Evolutionary conservation across 2,113 vertebrate genomes (phyloP).

Genomic region (Hemichromis elongatus): DNA sequence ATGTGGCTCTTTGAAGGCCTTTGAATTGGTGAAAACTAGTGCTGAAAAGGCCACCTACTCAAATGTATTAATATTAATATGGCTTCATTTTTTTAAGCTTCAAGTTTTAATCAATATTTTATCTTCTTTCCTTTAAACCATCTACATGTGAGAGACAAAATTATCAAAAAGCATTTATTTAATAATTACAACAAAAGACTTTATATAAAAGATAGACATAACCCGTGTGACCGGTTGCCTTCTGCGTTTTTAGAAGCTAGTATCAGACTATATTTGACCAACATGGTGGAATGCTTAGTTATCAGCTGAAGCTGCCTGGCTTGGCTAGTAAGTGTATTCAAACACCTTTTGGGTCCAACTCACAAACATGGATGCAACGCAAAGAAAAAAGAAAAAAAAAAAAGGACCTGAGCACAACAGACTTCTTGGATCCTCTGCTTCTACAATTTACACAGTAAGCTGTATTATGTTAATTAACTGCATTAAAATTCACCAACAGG

Average conservation of each 20-base stretch:
- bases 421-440: background rate
- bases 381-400: background rate
- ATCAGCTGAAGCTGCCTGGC: background rate
- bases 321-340: background rate
- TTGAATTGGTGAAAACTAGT: no score
- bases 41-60: no score
- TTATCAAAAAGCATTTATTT: background rate
- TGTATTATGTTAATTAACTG: background rate
- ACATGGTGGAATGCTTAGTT: background rate
- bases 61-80: no score
- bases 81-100: no score
- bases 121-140: background rate
- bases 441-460: background rate
- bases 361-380: background rate
- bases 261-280: background rate
- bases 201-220: background rate
- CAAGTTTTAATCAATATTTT: background rate
- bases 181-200: accelerated
- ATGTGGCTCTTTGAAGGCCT: no score
- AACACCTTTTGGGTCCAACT: background rate
- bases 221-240: background rate
- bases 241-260: background rate
- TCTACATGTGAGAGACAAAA: background rate
- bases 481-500: background rate
- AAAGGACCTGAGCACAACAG: background rate